A percentile compares a stretch with the other conserved stretches of the same genome.
phyloP scores from a whole-genome alignment of 2,888 invertebrate genomes.

The Orthonevra nobilis region DNA sequence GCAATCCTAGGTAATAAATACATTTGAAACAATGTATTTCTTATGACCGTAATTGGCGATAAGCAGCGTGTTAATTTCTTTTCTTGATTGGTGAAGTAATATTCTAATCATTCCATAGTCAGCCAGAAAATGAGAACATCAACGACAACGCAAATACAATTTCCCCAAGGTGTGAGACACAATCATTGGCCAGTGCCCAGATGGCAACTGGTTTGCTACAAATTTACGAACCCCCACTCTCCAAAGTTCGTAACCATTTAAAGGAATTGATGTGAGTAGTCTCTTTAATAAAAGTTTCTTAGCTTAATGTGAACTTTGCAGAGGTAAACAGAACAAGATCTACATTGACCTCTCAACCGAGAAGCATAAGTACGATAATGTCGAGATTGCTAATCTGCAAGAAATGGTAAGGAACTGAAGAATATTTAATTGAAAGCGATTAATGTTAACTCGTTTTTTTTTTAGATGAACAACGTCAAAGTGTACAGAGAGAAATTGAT shows the following conservation, averaged over 20 bases:
- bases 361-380: constrained; percentile 77
- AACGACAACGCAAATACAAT: constrained; percentile 7
- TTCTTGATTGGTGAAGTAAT: no score
- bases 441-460: background rate
- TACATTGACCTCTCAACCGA: constrained; percentile 78
- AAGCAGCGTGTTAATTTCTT: no score
- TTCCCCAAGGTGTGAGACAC: constrained; percentile 13
- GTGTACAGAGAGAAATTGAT: constrained; percentile 77
- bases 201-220: constrained; percentile 75
- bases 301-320: no score
- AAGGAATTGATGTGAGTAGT: constrained; percentile 77
- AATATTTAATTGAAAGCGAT: no score
- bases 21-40: constrained; percentile 1
- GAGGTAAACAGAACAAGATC: constrained; percentile 78
- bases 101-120: constrained; percentile 5
- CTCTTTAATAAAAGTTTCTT: background rate
- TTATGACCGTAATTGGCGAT: no score
- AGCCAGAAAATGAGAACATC: constrained; percentile 8
- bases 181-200: constrained; percentile 74
- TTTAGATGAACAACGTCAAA: constrained; percentile 77
- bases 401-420: constrained; percentile 78
- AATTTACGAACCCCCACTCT: constrained; percentile 76
- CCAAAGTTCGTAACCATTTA: constrained; percentile 74
- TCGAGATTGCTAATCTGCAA: constrained; percentile 75
- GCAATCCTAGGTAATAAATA: constrained; percentile 50